phyloP scores from a whole-genome alignment of 2,797 vertebrate genomes.

The Acanthis flammea region DNA sequence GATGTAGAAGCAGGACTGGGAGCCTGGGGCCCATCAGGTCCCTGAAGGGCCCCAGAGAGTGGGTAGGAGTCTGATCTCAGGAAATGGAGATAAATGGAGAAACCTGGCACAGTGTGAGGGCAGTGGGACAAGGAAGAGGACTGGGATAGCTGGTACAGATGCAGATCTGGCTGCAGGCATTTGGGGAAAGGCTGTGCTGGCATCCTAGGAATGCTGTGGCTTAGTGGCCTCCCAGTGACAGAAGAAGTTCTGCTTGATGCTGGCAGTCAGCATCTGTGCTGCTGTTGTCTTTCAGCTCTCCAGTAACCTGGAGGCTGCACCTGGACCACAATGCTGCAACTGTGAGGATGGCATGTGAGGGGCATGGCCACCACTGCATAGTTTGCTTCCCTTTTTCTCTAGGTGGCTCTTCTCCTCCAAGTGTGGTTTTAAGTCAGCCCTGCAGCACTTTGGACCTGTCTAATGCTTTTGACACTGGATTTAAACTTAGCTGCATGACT shows the following conservation, averaged over 20 bases:
- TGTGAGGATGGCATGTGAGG: background rate
- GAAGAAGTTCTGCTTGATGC: background rate
- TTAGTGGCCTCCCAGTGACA: background rate
- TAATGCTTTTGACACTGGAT: background rate
- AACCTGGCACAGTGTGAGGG: background rate
- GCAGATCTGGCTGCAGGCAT: background rate
- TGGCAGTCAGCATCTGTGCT: background rate
- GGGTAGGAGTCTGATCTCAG: background rate
- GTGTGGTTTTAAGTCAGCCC: background rate
- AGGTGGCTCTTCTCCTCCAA: background rate
- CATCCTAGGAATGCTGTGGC: background rate
- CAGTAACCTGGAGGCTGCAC: background rate
- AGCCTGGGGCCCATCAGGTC: background rate
- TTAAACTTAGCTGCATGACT: background rate
- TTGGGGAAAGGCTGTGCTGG: background rate
- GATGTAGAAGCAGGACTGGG: background rate
- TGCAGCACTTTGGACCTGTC: background rate
- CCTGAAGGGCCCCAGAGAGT: background rate
- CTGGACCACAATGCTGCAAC: background rate
- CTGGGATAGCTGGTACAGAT: background rate
- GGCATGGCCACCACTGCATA: background rate
- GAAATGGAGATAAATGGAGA: background rate
- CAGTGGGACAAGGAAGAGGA: background rate
- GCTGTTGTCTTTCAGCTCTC: background rate
- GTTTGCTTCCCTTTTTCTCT: background rate